Evolutionary conservation across 2,888 invertebrate species (phyloP), one percentile per base, ranked within the genome.

Genomic region (Hirtodrosophila confusa): DNA sequence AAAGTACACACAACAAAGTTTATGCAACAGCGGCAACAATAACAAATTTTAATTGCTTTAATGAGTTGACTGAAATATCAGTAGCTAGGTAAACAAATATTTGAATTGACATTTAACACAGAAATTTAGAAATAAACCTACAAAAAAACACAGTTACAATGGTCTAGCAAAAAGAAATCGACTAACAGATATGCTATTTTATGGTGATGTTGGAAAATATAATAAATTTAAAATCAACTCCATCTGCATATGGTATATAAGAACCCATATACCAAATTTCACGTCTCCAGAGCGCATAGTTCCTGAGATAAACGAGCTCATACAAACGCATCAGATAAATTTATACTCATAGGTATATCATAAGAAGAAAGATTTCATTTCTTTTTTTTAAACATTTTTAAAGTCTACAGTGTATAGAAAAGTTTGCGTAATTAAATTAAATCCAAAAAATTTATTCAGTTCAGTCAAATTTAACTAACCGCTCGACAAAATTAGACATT

Each of bases 21-120:
- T 43, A 47, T 37, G 39, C 51, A 73, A 35, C 62, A 60, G 11
- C 31, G 37, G 23, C 39, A 57, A 56, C 8, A 58, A 39, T 27
- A 58, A 50, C 9, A 63, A 43, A 57, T 77, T 67, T 75, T 76
- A 77, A 79, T 79, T 77, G 77, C 58, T 61, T 69, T 76, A 77
- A 77, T 77, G 69, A 77, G 69, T 53, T 50, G 62, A 47, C 47
- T 61, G 48, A 54, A 68, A 72, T 72, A 60, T 58, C 54, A 43
- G 36, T 56, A 41, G 51, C 43, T 51, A 62, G 62, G 60, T 75
- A 70, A 75, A 78, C 61, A 73, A 73, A 75, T 73, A 75, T 75
- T 43, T 55, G 53, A 72, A 45, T 50, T 72, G 58, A 43, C 73
- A 62, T 62, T 73, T 77, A 55, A 55, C 62, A 55, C 43, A 35